Evolutionary conservation across 1,140 invertebrate species (phyloP).

Genomic region (Hylyphantes graminicola): DNA sequence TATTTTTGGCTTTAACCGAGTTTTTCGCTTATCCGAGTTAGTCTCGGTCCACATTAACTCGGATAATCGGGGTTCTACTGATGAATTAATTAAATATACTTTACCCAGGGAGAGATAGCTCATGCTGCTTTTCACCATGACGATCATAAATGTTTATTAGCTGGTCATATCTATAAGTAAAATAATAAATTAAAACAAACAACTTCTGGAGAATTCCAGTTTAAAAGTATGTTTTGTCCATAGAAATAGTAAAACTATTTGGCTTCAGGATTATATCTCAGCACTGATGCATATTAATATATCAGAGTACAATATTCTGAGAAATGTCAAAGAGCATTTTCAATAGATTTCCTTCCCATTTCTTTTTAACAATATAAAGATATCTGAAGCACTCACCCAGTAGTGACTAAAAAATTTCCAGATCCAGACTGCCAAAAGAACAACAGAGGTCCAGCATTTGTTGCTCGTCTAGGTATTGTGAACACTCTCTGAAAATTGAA

Average conservation of each 20-base stretch:
- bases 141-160: conserved; percentile 88
- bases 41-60: too few species aligned
- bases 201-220: background rate
- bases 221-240: background rate
- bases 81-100: too few species aligned
- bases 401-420: conserved; percentile 71
- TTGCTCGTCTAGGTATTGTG: conserved; percentile 66
- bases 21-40: too few species aligned
- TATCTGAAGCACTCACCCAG: conserved; percentile 66
- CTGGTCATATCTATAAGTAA: conserved; percentile 67
- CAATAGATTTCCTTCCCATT: background rate
- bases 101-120: conserved; percentile 83
- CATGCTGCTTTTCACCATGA: conserved; percentile 87
- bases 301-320: background rate
- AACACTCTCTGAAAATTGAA: conserved; percentile 63
- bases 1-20: too few species aligned
- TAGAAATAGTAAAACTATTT: too few species aligned
- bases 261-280: too few species aligned
- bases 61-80: too few species aligned
- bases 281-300: too few species aligned
- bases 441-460: conserved; percentile 68
- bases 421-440: conserved; percentile 71
- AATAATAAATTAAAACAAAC: background rate
- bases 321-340: background rate
- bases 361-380: background rate